Percentiles rank a stretch among this genome's conserved stretches.
Evolutionary conservation across 2,888 invertebrate species (phyloP).

Genomic region (Tenthredo mesomela): DNA sequence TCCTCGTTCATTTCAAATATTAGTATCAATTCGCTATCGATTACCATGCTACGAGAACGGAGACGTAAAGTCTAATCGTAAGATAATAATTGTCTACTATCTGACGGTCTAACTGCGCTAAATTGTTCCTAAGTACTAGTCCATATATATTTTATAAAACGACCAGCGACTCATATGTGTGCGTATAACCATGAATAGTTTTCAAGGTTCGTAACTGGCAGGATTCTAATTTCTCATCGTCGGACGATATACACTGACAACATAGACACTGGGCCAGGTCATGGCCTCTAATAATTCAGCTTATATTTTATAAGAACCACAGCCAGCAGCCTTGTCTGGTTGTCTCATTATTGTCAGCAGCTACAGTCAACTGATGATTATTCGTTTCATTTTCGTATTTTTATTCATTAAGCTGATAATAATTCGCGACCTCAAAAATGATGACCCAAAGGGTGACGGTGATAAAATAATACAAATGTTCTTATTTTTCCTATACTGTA

Average conservation of each 20-base stretch:
- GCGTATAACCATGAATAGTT: neutral
- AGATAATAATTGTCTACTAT: neutral
- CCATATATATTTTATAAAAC: neutral
- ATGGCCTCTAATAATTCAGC: neutral
- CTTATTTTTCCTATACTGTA: neutral
- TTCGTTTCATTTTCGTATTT: neutral
- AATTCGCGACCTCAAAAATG: neutral
- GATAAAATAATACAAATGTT: neutral
- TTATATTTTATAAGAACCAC: neutral
- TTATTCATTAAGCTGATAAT: neutral
- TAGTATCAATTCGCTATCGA: neutral
- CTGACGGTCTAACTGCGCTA: neutral
- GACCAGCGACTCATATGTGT: neutral
- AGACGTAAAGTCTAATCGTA: neutral
- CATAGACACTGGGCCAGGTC: neutral
- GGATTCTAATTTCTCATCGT: constrained; percentile 17
- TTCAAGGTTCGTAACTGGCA: neutral
- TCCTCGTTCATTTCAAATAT: neutral
- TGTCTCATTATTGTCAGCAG: constrained; percentile 7
- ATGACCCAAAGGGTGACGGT: neutral
- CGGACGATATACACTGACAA: neutral
- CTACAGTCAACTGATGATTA: neutral
- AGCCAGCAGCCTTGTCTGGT: neutral
- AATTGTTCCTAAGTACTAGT: neutral
- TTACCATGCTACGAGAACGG: neutral